Evolutionary conservation across 1,140 invertebrate species (phyloP).

Genomic region (roundworm (Caenorhabditis elegans)): DNA sequence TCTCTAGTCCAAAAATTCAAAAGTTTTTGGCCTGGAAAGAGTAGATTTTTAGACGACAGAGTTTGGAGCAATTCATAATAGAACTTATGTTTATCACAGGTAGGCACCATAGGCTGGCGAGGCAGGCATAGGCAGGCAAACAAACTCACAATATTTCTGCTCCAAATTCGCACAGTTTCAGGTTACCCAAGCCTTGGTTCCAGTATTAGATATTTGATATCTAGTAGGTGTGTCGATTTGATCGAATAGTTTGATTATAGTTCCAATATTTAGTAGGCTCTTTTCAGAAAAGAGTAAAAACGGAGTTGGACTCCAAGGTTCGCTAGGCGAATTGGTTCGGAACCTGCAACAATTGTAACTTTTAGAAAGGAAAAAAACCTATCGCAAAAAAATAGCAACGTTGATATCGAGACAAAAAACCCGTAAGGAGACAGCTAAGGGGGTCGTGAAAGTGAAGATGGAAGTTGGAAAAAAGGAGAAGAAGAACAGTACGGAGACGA

Average conservation of each 20-base stretch:
- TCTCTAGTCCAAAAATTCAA: too few species aligned
- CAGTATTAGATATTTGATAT: too few species aligned
- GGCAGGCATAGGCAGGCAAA: too few species aligned
- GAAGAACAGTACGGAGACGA: background rate
- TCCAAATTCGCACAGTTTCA: background rate
- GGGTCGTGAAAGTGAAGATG: constrained; percentile 7
- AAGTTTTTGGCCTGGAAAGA: too few species aligned
- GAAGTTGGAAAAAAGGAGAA: background rate
- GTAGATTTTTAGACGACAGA: too few species aligned
- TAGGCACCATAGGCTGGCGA: too few species aligned
- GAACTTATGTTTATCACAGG: too few species aligned
- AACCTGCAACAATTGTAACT: background rate
- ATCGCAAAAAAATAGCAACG: background rate
- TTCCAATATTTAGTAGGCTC: background rate
- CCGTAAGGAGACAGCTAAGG: background rate
- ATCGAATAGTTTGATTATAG: constrained; percentile 1
- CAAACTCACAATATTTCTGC: background rate
- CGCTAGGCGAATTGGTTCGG: constrained; percentile 25
- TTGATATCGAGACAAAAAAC: background rate
- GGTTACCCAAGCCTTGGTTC: too few species aligned
- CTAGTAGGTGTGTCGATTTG: background rate
- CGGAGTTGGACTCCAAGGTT: constrained; percentile 15
- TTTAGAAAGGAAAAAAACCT: background rate
- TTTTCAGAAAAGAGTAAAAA: constrained; percentile 25
- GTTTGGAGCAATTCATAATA: too few species aligned